Evolutionary conservation across 2,888 invertebrate genomes (phyloP).

Genomic region (Chouioia cunea): DNA sequence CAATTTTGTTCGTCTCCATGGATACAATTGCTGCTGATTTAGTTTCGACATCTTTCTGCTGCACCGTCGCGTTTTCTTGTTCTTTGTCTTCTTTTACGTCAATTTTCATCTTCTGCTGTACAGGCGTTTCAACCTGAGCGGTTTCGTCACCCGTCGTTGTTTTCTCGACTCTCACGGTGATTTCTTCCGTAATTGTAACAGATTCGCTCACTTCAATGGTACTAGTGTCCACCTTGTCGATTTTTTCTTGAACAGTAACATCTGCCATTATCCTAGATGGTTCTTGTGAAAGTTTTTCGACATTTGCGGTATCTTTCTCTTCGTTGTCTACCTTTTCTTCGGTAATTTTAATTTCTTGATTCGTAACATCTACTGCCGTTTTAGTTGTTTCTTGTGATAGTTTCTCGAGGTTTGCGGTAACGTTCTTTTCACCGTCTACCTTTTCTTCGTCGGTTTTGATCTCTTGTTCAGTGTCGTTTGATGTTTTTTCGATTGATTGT

Average conservation of each 20-base stretch:
- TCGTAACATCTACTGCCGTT: too few relatives aligned
- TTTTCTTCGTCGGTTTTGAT: too few relatives aligned
- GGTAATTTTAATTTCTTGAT: too few relatives aligned
- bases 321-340: too few relatives aligned
- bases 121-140: conserved; percentile 12
- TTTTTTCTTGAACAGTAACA: conserved; percentile 20
- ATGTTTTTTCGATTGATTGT: too few relatives aligned
- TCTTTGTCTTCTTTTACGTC: conserved; percentile 60
- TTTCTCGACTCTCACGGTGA: conserved; percentile 45
- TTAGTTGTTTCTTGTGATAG: too few relatives aligned
- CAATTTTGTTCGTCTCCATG: conserved; percentile 34
- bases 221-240: conserved; percentile 30
- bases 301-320: conserved; percentile 16
- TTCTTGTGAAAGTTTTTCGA: conserved; percentile 15
- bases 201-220: conserved; percentile 42
- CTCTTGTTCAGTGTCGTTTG: too few relatives aligned
- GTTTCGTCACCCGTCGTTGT: conserved; percentile 40
- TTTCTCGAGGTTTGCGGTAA: too few relatives aligned
- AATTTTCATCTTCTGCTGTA: conserved; percentile 58
- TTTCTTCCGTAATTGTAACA: conserved; percentile 34
- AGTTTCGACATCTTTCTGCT: conserved; percentile 33
- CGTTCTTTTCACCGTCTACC: too few relatives aligned
- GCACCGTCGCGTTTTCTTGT: conserved; percentile 48
- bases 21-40: conserved; percentile 10
- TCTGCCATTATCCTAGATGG: conserved; percentile 1